Conservation (phyloP, 2,113 vertebrate genomes). For the Uropsilus gracilis region DNA sequence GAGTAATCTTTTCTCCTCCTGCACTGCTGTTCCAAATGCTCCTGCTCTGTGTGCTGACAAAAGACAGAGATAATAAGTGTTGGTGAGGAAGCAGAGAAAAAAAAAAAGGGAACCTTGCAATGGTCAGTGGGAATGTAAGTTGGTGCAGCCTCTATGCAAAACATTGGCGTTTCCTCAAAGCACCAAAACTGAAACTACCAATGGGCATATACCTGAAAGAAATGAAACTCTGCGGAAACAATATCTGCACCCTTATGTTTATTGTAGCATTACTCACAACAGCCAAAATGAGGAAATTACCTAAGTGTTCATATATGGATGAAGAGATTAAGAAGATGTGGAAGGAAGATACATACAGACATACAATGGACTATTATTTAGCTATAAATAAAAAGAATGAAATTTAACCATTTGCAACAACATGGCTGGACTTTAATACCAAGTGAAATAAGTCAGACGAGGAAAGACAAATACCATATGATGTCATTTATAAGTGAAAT, state of each 20-base stretch:
- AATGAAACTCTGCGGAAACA: too few species aligned
- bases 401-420: background rate
- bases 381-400: background rate
- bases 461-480: background rate
- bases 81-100: background rate
- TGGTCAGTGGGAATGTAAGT: background rate
- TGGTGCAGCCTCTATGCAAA: background rate
- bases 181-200: too few species aligned
- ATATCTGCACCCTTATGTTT: too few species aligned
- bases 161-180: background rate
- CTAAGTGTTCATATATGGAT: too few species aligned
- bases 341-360: too few species aligned
- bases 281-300: too few species aligned
- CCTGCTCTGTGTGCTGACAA: too few species aligned
- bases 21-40: too few species aligned
- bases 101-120: background rate
- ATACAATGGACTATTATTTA: background rate
- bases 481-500: too few species aligned
- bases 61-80: background rate
- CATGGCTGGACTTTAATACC: background rate
- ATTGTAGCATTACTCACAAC: too few species aligned
- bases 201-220: too few species aligned
- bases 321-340: background rate
- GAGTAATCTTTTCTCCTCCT: too few species aligned
- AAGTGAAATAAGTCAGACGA: background rate